These are phyloP conservation scores for Cheilosia variabilis DNA, from an alignment of 2,888 invertebrate genomes.

Conservation along the genomic window DNA sequence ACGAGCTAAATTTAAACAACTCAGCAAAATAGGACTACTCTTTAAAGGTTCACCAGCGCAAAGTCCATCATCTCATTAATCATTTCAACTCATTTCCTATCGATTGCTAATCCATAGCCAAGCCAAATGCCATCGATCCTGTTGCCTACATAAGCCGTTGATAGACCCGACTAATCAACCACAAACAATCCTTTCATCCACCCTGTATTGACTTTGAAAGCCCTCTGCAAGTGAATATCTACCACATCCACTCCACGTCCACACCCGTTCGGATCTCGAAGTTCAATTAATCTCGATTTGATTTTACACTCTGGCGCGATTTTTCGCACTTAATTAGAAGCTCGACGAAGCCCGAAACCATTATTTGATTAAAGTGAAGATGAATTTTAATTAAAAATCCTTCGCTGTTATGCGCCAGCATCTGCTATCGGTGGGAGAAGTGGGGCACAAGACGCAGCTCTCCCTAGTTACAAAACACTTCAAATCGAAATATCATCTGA, in stretches of 20 bases:
- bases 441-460: slow-evolving; percentile 35
- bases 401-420: slow-evolving; percentile 59
- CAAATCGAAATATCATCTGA: slow-evolving; percentile 74
- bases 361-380: slow-evolving; percentile 84
- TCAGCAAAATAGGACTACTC: too few species aligned
- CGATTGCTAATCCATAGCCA: neutral
- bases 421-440: slow-evolving; percentile 31
- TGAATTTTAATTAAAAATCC: slow-evolving; percentile 84
- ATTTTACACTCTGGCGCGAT: slow-evolving; percentile 82
- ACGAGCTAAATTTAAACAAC: too few species aligned
- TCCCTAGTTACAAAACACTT: slow-evolving; percentile 70
- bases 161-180: slow-evolving; percentile 7
- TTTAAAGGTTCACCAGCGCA: too few species aligned
- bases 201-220: slow-evolving; percentile 1
- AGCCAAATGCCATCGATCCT: neutral
- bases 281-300: slow-evolving; percentile 82
- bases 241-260: neutral
- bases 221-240: neutral
- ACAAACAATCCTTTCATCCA: slow-evolving; percentile 1
- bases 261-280: slow-evolving; percentile 21
- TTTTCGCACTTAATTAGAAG: slow-evolving; percentile 84
- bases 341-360: slow-evolving; percentile 78
- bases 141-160: neutral
- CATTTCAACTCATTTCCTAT: neutral
- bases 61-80: neutral